These are phyloP conservation scores for Ctenodactylus gundi DNA, from an alignment of 2,113 vertebrate species.

Conservation along the genomic window DNA sequence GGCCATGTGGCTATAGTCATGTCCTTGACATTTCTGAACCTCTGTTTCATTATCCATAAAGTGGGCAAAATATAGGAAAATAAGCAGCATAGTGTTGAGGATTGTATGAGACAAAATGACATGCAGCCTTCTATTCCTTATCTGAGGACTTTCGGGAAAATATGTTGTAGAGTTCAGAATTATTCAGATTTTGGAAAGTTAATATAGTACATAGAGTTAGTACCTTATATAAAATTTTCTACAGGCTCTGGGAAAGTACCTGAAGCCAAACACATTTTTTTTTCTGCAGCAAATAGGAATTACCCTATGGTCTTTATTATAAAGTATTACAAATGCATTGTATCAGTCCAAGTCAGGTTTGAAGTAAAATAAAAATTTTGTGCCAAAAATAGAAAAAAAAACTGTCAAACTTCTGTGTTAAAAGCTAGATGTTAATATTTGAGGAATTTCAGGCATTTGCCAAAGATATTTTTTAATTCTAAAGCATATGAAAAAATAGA, in stretches of 20 bases:
- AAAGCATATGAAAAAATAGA: neutral
- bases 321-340: neutral
- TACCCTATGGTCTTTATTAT: neutral
- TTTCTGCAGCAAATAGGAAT: neutral
- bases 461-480: neutral
- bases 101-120: neutral
- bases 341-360: neutral
- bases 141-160: neutral
- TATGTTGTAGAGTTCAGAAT: neutral
- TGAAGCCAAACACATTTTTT: neutral
- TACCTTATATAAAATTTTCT: neutral
- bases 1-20: neutral
- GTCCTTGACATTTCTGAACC: neutral
- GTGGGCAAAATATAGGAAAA: neutral
- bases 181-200: neutral
- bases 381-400: too few species aligned
- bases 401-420: too few species aligned
- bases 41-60: neutral
- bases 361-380: slow-evolving; percentile 3
- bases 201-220: neutral
- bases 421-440: too few species aligned
- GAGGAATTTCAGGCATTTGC: neutral
- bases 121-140: neutral
- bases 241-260: neutral
- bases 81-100: neutral